phyloP scores from a whole-genome alignment of 2,888 invertebrate genomes.

The Hirtodrosophila alboralis region DNA sequence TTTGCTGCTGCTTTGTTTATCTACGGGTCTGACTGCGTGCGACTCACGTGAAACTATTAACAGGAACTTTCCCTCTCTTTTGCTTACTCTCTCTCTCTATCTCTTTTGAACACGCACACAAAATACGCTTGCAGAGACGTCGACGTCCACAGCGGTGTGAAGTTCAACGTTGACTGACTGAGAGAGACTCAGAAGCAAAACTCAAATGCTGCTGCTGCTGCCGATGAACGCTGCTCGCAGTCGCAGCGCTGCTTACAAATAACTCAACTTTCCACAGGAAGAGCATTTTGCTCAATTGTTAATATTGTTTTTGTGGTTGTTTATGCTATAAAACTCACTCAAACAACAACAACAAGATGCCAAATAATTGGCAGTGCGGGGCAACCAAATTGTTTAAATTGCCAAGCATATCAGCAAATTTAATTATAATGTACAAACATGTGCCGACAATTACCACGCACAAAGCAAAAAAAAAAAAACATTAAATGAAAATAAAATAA shows the following conservation, averaged over 20 bases:
- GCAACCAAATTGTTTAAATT: slow-evolving; percentile 20
- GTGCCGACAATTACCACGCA: slow-evolving; percentile 8
- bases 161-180: slow-evolving; percentile 71
- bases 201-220: slow-evolving; percentile 33
- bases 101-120: slow-evolving; percentile 18
- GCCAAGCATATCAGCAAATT: slow-evolving; percentile 18
- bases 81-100: slow-evolving; percentile 2
- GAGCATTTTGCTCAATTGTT: slow-evolving; percentile 3
- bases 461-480: background rate
- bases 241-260: slow-evolving; percentile 30
- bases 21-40: slow-evolving; percentile 48
- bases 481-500: slow-evolving; percentile 2
- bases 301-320: slow-evolving; percentile 1
- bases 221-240: slow-evolving; percentile 21
- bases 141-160: slow-evolving; percentile 69
- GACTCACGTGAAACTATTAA: slow-evolving; percentile 54
- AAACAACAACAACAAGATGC: slow-evolving; percentile 10
- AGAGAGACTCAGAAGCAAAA: slow-evolving; percentile 19
- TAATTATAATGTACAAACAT: slow-evolving; percentile 42
- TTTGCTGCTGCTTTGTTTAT: slow-evolving; percentile 62
- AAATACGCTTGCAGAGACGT: slow-evolving; percentile 13
- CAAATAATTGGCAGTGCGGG: slow-evolving; percentile 25
- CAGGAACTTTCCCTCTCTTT: slow-evolving; percentile 25
- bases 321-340: slow-evolving; percentile 51
- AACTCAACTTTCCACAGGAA: slow-evolving; percentile 55